phyloP scores from a whole-genome alignment of 1,140 invertebrate species.

The Hyles euphorbiae region DNA sequence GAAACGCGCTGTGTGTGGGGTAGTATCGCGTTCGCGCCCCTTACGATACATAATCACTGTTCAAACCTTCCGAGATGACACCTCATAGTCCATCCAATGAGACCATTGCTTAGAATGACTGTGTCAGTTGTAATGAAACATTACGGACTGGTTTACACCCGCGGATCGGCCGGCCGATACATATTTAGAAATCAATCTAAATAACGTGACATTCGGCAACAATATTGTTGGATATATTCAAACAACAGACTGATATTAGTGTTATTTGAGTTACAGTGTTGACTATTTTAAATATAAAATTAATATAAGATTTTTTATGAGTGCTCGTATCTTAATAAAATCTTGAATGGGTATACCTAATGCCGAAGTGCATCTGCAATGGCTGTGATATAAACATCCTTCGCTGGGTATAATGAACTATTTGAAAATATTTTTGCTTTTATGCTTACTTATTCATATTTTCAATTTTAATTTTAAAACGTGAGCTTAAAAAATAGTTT shows the following conservation, averaged over 20 bases:
- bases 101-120: constrained; percentile 36
- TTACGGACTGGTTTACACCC: constrained; percentile 1
- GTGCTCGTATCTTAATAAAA: constrained; percentile 4
- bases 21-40: constrained; percentile 51
- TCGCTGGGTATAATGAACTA: constrained; percentile 47
- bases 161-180: constrained; percentile 26
- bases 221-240: constrained; percentile 16
- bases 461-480: too few species aligned
- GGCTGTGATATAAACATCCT: constrained; percentile 62
- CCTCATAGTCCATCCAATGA: constrained; percentile 42
- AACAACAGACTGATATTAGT: constrained; percentile 20
- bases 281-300: constrained; percentile 7
- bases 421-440: too few species aligned
- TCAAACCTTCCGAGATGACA: constrained; percentile 62
- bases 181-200: constrained; percentile 38
- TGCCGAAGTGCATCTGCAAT: constrained; percentile 59
- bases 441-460: too few species aligned
- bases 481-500: too few species aligned
- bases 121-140: constrained; percentile 22
- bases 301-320: neutral
- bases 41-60: constrained; percentile 54
- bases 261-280: constrained; percentile 22
- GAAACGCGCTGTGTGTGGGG: constrained; percentile 59
- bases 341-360: constrained; percentile 41
- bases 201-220: constrained; percentile 41